Evolutionary conservation across 2,113 vertebrate species (phyloP), one percentile per base, ranked within the genome.

Genomic region (Carollia perspicillata): DNA sequence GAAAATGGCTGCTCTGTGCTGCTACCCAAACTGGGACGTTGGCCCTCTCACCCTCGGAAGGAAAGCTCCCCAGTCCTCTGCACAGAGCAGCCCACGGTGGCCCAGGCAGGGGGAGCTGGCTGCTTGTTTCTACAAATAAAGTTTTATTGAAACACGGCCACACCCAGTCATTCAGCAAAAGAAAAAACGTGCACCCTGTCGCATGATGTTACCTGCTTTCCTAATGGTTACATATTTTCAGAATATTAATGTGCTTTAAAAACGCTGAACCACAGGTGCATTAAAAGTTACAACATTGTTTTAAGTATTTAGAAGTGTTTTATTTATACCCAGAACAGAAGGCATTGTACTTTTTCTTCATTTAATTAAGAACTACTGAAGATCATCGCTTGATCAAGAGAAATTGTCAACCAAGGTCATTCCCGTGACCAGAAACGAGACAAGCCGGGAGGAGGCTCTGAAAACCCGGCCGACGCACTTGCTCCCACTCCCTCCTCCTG

Each of bases 401-500:
- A 72, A 37, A 22, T 2, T 23, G 60, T 44, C 37, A 55, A 13
- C 2, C 47, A 7, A 0, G 23, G 40, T 2, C 7, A 4, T 9
- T 16, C 9, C 35, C 53, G 17, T 2, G 8, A 5, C 6, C 16
- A 17, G 60, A 30, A 16, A 30, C 23, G 42, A 47, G 8, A 63
- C 17, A 8, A 12, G 51, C 53, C 51, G 11, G 35, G 77, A 4
- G 1, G 23, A 60, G 26, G 23, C 5, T 16, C 30, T 7, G 89
- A 49, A 63, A 47, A 5, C 9, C 12, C 12, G 2, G 7, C 7
- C 28, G 7, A 26, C 4, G 51, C 10, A 2, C 12, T 35, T 17
- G n/a, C 44, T 8, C 4, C 18, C 26, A 0, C 0, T 18, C 10
- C 18, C n/a, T 3, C 17, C 42, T 17, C 16, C 53, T 0, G 18